Conservation (phyloP, 23 tunicate species). For the Oikopleura vanhoeffeni region DNA sequence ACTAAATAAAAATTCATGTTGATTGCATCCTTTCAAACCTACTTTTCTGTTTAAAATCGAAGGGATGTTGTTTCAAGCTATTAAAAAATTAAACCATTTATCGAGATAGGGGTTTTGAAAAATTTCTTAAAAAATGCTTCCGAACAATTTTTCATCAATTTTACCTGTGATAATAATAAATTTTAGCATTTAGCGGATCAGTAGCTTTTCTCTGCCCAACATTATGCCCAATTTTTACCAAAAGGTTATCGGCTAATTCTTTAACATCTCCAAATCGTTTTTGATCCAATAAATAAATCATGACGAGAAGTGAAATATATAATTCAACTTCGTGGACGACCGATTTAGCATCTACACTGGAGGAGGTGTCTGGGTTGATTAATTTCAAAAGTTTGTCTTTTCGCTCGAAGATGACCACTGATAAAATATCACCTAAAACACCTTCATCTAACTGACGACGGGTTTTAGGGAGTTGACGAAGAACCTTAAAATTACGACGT, state of each 20-base stretch:
- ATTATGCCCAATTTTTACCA: neutral
- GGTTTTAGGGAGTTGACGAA: slow-evolving; percentile 6
- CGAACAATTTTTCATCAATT: neutral
- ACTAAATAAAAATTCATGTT: no score
- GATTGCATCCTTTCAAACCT: no score
- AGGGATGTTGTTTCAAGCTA: no score
- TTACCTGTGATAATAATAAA: slow-evolving; percentile 53
- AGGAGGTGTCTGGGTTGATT: neutral
- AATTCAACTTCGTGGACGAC: slow-evolving; percentile 34
- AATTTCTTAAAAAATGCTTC: no score
- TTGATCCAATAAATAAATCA: slow-evolving; percentile 50
- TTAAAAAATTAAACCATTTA: no score
- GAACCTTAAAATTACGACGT: neutral
- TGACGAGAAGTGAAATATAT: slow-evolving; percentile 36
- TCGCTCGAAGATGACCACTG: neutral
- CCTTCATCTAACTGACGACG: neutral
- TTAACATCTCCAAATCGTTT: neutral
- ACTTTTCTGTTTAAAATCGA: no score
- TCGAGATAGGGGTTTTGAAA: no score
- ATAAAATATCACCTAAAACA: neutral
- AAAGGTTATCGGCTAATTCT: neutral
- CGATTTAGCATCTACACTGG: neutral
- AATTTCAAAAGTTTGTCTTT: neutral
- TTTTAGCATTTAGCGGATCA: slow-evolving; percentile 67
- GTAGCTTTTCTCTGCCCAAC: slow-evolving; percentile 33